Base-by-base conservation (phyloP, 2,113 vertebrate species). In the Epinephelus fuscoguttatus region DNA sequence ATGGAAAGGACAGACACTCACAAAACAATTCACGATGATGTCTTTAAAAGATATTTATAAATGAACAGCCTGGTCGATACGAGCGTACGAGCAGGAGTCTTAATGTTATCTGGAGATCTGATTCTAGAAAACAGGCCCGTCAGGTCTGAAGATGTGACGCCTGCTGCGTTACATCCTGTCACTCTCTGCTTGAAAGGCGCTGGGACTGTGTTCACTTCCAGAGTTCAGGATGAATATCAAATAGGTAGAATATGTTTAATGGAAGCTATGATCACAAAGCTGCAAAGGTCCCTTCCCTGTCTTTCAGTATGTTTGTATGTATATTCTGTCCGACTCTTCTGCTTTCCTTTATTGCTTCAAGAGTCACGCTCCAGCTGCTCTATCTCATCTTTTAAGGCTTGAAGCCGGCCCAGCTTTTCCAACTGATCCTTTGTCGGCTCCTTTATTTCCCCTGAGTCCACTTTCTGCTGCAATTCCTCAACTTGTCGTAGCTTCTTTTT, bases 401-500 rank as follows among this genome's bases (percentile, higher is more conserved):
- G 88, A 40, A 95, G 94, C 50, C 98, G 92, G 0, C 92, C 95
- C 68, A 99, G 92, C 94, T 99, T 99, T 86, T 99, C 97, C 84
- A 96, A 86, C 94, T 99, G 98, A 95, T 99, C 98, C 72, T 91
- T 95, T 33, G 96, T 97, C 1, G 95, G 96, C 89, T 96, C 95
- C 71, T 93, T 96, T 52, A 98, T 93, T 83, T 97, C 97, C 49
- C 98, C 98, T 0, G 95, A 94, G 92, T 97, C 96, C 85, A 99
- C 84, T 90, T 97, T 97, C 74, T 96, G 96, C 93, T 97, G 96
- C 88, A 99, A 87, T 15, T 99, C 97, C 87, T 98, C 97, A 11
- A 97, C 95, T 90, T 99, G 98, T 11, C 97, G 96, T 84, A 99
- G 94, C 93, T 99, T 99, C 95, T 99, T 99, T 85, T 91, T 95